Evolutionary conservation across 2,113 vertebrate genomes (phyloP).

Genomic region (Cochlearius cochlearius): DNA sequence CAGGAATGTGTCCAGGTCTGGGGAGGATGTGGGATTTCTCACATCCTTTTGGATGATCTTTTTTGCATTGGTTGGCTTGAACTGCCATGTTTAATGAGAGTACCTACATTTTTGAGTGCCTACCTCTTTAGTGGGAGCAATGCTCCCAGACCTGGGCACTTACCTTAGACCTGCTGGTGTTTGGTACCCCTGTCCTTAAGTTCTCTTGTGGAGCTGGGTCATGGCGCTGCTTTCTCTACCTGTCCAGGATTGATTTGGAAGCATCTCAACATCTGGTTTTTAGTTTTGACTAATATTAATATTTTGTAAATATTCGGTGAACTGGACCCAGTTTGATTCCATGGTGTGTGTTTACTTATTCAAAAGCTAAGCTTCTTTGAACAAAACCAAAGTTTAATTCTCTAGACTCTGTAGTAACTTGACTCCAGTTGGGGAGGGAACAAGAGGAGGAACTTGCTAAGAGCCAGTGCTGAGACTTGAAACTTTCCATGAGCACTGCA

Average conservation of each 20-base stretch:
- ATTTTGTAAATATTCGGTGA: not conserved
- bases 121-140: not conserved
- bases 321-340: not conserved
- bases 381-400: not conserved
- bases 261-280: not conserved
- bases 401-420: not conserved
- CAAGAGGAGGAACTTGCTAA: not conserved
- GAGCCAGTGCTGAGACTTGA: not conserved
- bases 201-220: not conserved
- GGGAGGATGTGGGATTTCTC: not conserved
- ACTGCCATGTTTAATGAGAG: not conserved
- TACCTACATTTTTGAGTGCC: not conserved
- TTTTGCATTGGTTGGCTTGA: not conserved
- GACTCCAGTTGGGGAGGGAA: not conserved
- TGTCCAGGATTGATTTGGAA: not conserved
- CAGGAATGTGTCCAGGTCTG: not conserved
- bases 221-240: rapidly evolving
- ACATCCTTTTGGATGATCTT: not conserved
- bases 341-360: not conserved
- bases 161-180: not conserved
- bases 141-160: not conserved
- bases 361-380: not conserved
- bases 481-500: not conserved
- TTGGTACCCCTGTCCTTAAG: not conserved
- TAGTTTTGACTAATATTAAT: not conserved